A percentile compares a stretch with the other conserved stretches of the same genome.
These are phyloP conservation scores for Drosophila gunungcola DNA, from an alignment of 1,140 invertebrate species.

Conservation along the genomic window DNA sequence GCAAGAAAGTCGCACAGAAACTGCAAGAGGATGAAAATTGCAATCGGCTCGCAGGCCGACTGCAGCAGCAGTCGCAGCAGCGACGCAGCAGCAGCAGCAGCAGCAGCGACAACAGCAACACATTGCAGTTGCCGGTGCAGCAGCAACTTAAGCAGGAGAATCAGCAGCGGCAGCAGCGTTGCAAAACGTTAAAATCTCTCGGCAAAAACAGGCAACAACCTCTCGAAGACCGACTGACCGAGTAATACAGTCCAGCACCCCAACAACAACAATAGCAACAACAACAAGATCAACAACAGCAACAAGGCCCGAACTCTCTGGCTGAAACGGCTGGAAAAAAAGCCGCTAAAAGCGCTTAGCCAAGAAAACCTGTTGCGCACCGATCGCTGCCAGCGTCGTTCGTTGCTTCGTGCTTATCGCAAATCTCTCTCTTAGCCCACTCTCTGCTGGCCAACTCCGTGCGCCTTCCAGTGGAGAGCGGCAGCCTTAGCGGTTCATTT, in stretches of 20 bases:
- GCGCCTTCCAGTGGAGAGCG: conserved; percentile 63
- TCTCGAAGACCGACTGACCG: conserved; percentile 85
- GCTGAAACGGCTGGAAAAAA: conserved; percentile 54
- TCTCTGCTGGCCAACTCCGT: conserved; percentile 10
- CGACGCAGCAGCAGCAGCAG: conserved; percentile 30
- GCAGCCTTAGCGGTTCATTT: conserved; percentile 75
- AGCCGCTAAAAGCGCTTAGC: conserved; percentile 66
- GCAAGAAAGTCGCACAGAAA: conserved; percentile 84
- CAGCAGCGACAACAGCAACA: conserved; percentile 49
- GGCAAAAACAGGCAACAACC: conserved; percentile 74
- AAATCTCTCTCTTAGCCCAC: conserved; percentile 33
- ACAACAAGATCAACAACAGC: conserved; percentile 7
- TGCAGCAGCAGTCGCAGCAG: conserved; percentile 32
- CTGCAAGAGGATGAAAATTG: conserved; percentile 83
- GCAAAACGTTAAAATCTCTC: conserved; percentile 31
- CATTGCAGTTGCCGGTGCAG: conserved; percentile 76
- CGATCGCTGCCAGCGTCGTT: conserved; percentile 76
- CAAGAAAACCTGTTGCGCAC: conserved; percentile 68
- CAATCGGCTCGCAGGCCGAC: conserved; percentile 64
- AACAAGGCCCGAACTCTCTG: conserved; percentile 18
- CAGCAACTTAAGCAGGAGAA: conserved; percentile 51
- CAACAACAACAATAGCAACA: conserved; percentile 47
- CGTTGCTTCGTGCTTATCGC: conserved; percentile 72
- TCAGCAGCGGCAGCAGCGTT: conserved; percentile 33
- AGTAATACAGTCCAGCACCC: conserved; percentile 83